phyloP scores from a whole-genome alignment of 1,140 invertebrate genomes.

The Zaprionus gabonicus region DNA sequence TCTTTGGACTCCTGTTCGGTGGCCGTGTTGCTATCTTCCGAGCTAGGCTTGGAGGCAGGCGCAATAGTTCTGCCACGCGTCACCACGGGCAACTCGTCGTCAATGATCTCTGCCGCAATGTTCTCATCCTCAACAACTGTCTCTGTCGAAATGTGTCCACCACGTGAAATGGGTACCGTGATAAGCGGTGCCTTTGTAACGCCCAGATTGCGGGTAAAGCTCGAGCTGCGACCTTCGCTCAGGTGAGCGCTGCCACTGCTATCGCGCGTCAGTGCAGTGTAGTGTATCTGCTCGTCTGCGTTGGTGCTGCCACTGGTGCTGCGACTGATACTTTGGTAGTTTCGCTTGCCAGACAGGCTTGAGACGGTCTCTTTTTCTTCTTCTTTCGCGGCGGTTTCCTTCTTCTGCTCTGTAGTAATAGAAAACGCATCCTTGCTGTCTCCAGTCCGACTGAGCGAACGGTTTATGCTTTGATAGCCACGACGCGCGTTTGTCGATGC shows the following conservation, averaged over 20 bases:
- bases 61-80: slow-evolving; percentile 52
- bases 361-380: background rate
- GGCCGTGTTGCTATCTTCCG: slow-evolving; percentile 63
- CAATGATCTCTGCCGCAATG: slow-evolving; percentile 65
- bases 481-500: slow-evolving; percentile 18
- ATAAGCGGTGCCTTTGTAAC: background rate
- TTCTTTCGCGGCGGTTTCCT: background rate
- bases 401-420: background rate
- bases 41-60: slow-evolving; percentile 26
- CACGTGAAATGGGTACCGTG: slow-evolving; percentile 47
- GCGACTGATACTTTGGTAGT: slow-evolving; percentile 31
- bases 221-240: slow-evolving; percentile 56
- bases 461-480: slow-evolving; percentile 49
- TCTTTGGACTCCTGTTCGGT: slow-evolving; percentile 61
- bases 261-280: slow-evolving; percentile 58
- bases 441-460: background rate
- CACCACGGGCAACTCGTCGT: slow-evolving; percentile 43
- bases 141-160: slow-evolving; percentile 42
- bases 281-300: slow-evolving; percentile 53
- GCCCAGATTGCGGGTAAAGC: slow-evolving; percentile 48
- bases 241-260: slow-evolving; percentile 48
- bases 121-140: slow-evolving; percentile 58
- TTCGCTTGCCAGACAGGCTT: background rate
- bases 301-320: background rate
- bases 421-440: background rate